Evolutionary conservation across 2,797 vertebrate species (phyloP).

Genomic region (Xiphophorus birchmanni): DNA sequence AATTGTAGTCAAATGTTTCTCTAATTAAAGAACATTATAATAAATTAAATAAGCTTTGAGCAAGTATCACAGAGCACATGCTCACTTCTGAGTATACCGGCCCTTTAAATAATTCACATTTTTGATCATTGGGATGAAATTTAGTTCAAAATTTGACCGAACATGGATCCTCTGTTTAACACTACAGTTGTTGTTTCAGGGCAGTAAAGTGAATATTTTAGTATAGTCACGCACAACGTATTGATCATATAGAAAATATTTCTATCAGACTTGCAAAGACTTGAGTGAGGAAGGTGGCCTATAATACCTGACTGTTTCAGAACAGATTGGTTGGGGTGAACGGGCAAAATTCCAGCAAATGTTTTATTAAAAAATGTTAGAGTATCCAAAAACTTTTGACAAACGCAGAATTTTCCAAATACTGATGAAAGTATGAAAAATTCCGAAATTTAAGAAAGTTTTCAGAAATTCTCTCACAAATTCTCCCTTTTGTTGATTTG

Average conservation of each 20-base stretch:
- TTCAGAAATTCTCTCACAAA: neutral
- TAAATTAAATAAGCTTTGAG: neutral
- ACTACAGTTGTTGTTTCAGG: neutral
- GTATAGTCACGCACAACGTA: neutral
- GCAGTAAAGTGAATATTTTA: neutral
- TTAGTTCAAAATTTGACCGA: neutral
- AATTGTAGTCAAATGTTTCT: neutral
- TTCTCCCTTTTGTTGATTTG: neutral
- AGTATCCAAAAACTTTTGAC: neutral
- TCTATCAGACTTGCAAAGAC: neutral
- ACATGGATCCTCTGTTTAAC: neutral
- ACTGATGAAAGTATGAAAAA: neutral
- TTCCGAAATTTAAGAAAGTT: neutral
- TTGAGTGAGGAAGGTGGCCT: neutral
- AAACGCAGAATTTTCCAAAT: neutral
- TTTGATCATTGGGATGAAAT: neutral
- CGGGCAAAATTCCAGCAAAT: neutral
- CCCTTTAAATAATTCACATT: neutral
- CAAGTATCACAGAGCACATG: neutral
- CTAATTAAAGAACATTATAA: neutral
- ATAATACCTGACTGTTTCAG: neutral
- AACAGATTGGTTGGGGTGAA: neutral
- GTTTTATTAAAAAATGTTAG: neutral
- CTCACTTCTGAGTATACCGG: neutral
- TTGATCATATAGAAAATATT: neutral